Evolutionary conservation across 2,113 vertebrate genomes (phyloP).

Genomic region (Saguinus midas): DNA sequence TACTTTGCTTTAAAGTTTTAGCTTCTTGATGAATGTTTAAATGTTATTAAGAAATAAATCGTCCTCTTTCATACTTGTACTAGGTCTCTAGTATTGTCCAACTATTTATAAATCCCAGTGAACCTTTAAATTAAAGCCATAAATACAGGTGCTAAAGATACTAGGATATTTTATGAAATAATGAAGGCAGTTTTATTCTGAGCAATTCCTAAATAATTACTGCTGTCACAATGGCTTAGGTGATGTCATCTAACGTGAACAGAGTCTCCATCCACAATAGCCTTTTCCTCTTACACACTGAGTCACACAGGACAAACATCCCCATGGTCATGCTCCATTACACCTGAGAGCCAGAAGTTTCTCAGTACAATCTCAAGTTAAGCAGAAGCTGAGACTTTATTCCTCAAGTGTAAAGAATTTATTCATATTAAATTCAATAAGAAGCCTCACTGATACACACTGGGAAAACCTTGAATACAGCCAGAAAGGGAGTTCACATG

Average conservation of each 20-base stretch:
- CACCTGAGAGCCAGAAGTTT: slow-evolving; percentile 45
- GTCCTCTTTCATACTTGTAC: slow-evolving; percentile 51
- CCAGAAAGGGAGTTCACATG: slow-evolving; percentile 64
- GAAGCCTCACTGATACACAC: slow-evolving; percentile 47
- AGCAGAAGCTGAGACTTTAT: slow-evolving; percentile 55
- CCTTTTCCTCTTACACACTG: slow-evolving; percentile 66
- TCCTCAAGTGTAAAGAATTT: slow-evolving; percentile 37
- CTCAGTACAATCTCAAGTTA: slow-evolving; percentile 61
- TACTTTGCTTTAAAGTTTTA: slow-evolving; percentile 63
- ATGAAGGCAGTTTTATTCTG: slow-evolving; percentile 60
- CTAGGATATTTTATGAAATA: slow-evolving; percentile 66
- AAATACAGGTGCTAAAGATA: slow-evolving; percentile 71
- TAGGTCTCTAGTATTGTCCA: slow-evolving; percentile 56
- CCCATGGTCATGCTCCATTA: slow-evolving; percentile 67
- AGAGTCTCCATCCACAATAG: slow-evolving; percentile 70
- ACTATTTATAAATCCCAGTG: slow-evolving; percentile 69
- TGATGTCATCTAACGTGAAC: slow-evolving; percentile 68
- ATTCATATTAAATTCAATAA: slow-evolving; percentile 70
- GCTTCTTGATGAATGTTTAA: slow-evolving; percentile 67
- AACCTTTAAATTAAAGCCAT: slow-evolving; percentile 56
- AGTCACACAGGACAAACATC: slow-evolving; percentile 59
- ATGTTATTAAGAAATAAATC: slow-evolving; percentile 67
- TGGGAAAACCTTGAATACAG: slow-evolving; percentile 48
- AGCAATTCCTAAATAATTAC: slow-evolving; percentile 65
- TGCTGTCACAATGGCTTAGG: slow-evolving; percentile 57